A percentile compares a stretch with the other conserved stretches of the same genome.
phyloP scores from a whole-genome alignment of 2,888 invertebrate species.

The Lycophotia porphyrea region DNA sequence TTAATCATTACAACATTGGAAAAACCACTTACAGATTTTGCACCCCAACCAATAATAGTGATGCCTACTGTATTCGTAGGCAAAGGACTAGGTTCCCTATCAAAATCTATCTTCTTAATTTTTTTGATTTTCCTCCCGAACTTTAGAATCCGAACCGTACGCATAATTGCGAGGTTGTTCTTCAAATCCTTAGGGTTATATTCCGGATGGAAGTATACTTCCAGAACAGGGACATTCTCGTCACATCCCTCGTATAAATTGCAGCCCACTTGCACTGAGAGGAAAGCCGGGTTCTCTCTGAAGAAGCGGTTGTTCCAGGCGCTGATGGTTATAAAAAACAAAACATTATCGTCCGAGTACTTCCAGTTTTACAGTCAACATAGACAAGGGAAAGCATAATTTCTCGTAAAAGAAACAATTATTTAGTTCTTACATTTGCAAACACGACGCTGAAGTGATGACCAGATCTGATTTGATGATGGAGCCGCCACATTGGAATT shows the following conservation, averaged over 20 bases:
- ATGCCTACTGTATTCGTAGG: conserved; percentile 74
- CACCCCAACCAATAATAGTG: conserved; percentile 83
- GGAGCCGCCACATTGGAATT: conserved; percentile 82
- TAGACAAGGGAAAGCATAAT: neutral
- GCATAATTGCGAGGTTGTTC: conserved; percentile 80
- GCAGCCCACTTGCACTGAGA: conserved; percentile 82
- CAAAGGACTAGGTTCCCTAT: conserved; percentile 68
- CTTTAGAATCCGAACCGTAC: conserved; percentile 72
- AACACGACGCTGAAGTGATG: conserved; percentile 83
- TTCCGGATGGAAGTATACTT: conserved; percentile 82
- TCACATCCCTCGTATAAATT: conserved; percentile 78
- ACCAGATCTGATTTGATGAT: conserved; percentile 83
- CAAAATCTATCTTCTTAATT: conserved; percentile 80
- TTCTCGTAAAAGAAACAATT: neutral
- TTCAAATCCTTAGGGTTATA: conserved; percentile 79
- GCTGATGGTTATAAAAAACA: conserved; percentile 63
- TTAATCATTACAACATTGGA: neutral
- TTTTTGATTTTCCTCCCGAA: conserved; percentile 61
- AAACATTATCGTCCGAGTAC: neutral
- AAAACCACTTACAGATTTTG: conserved; percentile 75
- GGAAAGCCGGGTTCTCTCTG: conserved; percentile 83
- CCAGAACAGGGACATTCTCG: conserved; percentile 76
- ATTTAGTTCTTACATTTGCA: conserved; percentile 79
- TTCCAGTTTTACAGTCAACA: neutral
- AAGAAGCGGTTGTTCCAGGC: conserved; percentile 85